A percentile compares a stretch with the other conserved stretches of the same genome.
Evolutionary conservation across 2,797 vertebrate species (phyloP).

Genomic region (Eleutherodactylus coqui): DNA sequence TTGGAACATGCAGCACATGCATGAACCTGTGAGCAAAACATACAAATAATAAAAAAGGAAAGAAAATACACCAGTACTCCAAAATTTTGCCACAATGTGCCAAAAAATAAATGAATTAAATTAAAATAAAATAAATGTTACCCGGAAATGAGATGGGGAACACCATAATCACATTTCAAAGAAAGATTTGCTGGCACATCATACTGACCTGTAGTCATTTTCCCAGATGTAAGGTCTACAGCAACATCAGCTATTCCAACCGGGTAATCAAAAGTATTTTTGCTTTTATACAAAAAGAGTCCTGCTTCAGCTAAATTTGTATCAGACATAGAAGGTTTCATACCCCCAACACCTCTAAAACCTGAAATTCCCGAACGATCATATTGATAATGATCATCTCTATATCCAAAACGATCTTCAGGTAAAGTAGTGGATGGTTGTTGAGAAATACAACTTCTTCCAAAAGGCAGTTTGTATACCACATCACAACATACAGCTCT

Average conservation of each 20-base stretch:
- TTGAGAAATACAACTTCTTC: slow-evolving; percentile 89
- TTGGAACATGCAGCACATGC: slow-evolving; percentile 95
- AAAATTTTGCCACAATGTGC: slow-evolving; percentile 74
- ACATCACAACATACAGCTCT: slow-evolving; percentile 95
- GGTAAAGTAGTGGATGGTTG: slow-evolving; percentile 87
- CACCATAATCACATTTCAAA: slow-evolving; percentile 86
- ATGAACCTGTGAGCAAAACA: slow-evolving; percentile 88
- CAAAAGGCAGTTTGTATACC: slow-evolving; percentile 95
- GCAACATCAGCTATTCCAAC: slow-evolving; percentile 85
- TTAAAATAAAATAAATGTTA: slow-evolving; percentile 71
- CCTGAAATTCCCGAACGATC: slow-evolving; percentile 80
- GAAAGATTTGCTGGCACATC: slow-evolving; percentile 84
- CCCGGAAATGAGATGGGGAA: slow-evolving; percentile 81
- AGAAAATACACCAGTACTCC: slow-evolving; percentile 78
- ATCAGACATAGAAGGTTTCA: slow-evolving; percentile 90
- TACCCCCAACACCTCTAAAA: slow-evolving; percentile 85
- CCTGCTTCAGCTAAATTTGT: slow-evolving; percentile 88
- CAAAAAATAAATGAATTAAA: slow-evolving; percentile 70
- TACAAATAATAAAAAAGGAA: slow-evolving; percentile 75
- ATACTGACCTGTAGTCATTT: slow-evolving; percentile 93
- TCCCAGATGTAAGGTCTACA: slow-evolving; percentile 94
- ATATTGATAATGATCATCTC: slow-evolving; percentile 89
- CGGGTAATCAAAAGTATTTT: slow-evolving; percentile 87
- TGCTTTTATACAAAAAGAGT: slow-evolving; percentile 87
- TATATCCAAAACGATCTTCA: slow-evolving; percentile 87